These are phyloP conservation scores for Vandiemenella viatica DNA, from an alignment of 2,888 invertebrate species.

Conservation along the genomic window DNA sequence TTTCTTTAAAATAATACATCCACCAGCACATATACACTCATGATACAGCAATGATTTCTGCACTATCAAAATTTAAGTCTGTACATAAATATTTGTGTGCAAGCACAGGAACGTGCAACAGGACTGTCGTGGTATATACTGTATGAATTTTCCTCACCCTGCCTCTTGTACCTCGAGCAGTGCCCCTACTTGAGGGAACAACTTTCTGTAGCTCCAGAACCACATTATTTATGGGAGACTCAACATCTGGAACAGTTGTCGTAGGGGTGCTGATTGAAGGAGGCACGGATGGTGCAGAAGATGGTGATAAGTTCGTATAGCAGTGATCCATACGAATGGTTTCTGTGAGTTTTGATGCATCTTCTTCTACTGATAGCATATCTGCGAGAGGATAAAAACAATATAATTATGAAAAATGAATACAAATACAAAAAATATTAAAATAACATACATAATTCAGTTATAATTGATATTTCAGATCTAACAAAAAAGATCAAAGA, in stretches of 20 bases:
- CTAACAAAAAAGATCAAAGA: too few relatives aligned
- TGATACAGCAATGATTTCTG: too few relatives aligned
- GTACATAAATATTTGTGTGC: too few relatives aligned
- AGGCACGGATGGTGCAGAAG: slow-evolving; percentile 6
- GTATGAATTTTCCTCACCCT: slow-evolving; percentile 7
- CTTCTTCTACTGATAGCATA: slow-evolving; percentile 33
- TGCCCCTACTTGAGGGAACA: background rate
- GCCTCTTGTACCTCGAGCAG: slow-evolving; percentile 3
- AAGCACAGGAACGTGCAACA: too few relatives aligned
- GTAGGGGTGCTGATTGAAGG: background rate
- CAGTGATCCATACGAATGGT: slow-evolving; percentile 49
- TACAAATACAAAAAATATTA: background rate
- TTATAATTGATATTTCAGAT: too few relatives aligned
- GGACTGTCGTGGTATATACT: background rate
- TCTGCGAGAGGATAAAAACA: slow-evolving; percentile 23
- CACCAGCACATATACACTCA: too few relatives aligned
- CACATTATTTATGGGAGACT: background rate
- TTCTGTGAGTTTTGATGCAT: slow-evolving; percentile 22
- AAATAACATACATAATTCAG: too few relatives aligned
- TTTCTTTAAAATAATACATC: too few relatives aligned
- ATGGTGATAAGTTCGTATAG: slow-evolving; percentile 48
- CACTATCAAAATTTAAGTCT: too few relatives aligned
- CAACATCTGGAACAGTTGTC: background rate
- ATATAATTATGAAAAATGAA: slow-evolving; percentile 15
- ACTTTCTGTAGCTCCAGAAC: background rate